Percentiles rank a stretch among this genome's conserved stretches.
phyloP scores from a whole-genome alignment of 1,140 invertebrate species.

The Drosophila azteca region DNA sequence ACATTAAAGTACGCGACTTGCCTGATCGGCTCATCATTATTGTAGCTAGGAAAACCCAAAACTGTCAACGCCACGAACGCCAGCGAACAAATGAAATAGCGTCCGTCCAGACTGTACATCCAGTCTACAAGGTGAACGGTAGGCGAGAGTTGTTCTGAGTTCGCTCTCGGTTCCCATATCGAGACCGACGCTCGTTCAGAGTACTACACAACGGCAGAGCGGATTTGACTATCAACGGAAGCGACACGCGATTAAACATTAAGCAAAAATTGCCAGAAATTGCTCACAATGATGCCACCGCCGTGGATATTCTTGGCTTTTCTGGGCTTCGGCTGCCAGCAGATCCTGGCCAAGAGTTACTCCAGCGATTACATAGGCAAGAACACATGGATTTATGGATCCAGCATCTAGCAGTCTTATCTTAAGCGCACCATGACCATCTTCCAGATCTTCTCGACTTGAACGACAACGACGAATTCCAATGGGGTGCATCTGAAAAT shows the following conservation, averaged over 20 bases:
- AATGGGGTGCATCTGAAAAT: conserved; percentile 71
- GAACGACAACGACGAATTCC: conserved; percentile 74
- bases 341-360: conserved; percentile 35
- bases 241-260: conserved; percentile 55
- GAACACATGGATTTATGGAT: neutral
- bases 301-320: conserved; percentile 22
- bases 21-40: conserved; percentile 10
- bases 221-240: conserved; percentile 52
- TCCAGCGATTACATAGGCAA: conserved; percentile 51
- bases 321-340: conserved; percentile 5
- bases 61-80: conserved; percentile 39
- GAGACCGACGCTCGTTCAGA: conserved; percentile 6
- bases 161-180: conserved; percentile 17
- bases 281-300: conserved; percentile 40
- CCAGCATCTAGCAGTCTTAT: neutral
- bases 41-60: conserved; percentile 50
- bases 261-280: conserved; percentile 19
- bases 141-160: conserved; percentile 23
- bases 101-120: too few relatives aligned
- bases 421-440: neutral
- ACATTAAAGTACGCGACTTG: conserved; percentile 22
- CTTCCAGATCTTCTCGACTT: conserved; percentile 68
- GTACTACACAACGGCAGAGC: conserved; percentile 20
- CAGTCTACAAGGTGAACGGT: conserved; percentile 44
- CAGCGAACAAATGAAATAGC: conserved; percentile 39